phyloP scores from a whole-genome alignment of 2,113 vertebrate genomes.

The Chaetops frenatus region DNA sequence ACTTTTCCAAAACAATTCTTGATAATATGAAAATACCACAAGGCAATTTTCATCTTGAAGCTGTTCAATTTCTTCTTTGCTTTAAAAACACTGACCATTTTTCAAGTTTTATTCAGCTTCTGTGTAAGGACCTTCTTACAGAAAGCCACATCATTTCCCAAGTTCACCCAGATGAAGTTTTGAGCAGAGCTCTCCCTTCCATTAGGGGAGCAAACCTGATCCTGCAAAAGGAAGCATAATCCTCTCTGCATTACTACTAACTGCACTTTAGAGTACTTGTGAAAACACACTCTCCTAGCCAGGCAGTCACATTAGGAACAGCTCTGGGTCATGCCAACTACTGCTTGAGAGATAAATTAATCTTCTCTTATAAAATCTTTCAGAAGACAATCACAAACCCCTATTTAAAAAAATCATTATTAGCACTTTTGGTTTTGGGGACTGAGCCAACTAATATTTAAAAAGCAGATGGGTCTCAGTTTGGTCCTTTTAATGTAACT shows the following conservation, averaged over 20 bases:
- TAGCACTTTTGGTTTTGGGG: neutral
- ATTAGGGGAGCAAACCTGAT: neutral
- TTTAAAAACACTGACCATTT: neutral
- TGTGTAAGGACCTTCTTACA: neutral
- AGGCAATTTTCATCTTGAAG: neutral
- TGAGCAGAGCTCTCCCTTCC: neutral
- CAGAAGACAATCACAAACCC: neutral
- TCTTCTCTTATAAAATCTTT: neutral
- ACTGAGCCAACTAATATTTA: conserved; percentile 1
- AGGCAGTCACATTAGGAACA: neutral
- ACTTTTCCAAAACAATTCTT: neutral
- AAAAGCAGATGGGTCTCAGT: conserved; percentile 47
- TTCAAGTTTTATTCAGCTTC: neutral
- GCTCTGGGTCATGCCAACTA: neutral
- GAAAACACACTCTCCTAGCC: neutral
- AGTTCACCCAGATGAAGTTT: neutral
- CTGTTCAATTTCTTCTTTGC: neutral
- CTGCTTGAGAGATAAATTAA: neutral
- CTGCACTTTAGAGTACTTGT: neutral
- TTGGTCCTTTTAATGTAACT: conserved; percentile 10
- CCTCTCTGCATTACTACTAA: neutral
- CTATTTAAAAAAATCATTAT: neutral
- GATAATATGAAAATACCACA: neutral
- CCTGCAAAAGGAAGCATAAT: neutral
- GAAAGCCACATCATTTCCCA: neutral